These are phyloP conservation scores for Heteronetta atricapilla DNA, from an alignment of 2,113 vertebrate genomes.

Conservation along the genomic window DNA sequence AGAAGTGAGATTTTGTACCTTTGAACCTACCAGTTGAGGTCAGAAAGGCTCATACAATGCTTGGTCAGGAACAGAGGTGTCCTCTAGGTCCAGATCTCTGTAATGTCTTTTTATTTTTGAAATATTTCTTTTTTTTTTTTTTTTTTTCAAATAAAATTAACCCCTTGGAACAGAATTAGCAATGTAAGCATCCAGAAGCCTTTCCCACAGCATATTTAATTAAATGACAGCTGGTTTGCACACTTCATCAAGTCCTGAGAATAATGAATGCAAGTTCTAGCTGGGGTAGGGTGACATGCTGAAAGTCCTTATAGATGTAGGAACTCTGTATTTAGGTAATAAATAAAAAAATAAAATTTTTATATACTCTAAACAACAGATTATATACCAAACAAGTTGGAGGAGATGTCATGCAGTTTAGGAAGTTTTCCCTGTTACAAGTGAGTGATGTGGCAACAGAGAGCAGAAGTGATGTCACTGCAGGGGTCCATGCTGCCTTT, in stretches of 20 bases:
- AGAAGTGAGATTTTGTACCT: not conserved
- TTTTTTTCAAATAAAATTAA: not conserved
- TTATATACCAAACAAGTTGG: not conserved
- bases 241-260: not conserved
- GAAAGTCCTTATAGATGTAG: not conserved
- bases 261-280: not conserved
- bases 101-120: not conserved
- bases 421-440: not conserved
- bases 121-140: not conserved
- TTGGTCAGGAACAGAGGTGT: not conserved
- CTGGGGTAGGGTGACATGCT: not conserved
- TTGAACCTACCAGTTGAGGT: not conserved
- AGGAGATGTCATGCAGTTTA: not conserved
- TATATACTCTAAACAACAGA: too few species aligned
- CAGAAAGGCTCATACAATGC: not conserved
- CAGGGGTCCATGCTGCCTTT: not conserved
- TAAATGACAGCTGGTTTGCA: not conserved
- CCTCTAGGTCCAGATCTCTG: not conserved
- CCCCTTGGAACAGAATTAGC: not conserved
- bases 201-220: not conserved
- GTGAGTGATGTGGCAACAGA: not conserved
- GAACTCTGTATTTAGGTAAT: not conserved
- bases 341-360: not conserved
- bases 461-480: not conserved
- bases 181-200: not conserved